Conservation (phyloP, 2,797 vertebrate genomes). For the Iguana delicatissima region DNA sequence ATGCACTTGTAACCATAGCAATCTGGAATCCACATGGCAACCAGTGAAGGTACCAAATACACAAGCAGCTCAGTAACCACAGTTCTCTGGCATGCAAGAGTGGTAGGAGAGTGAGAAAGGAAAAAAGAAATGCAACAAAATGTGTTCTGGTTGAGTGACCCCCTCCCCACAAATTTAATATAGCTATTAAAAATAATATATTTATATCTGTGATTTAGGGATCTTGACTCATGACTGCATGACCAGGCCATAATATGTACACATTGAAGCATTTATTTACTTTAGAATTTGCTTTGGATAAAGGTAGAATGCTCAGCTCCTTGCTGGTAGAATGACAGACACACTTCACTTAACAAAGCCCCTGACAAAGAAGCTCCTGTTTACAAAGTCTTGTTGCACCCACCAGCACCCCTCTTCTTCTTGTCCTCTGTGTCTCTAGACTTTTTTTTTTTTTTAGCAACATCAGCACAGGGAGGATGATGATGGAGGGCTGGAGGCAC, state of each 20-base stretch:
- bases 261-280: not conserved
- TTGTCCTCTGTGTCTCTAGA: too few relatives aligned
- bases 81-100: not conserved
- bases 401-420: too few relatives aligned
- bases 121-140: not conserved
- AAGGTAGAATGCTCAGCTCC: not conserved
- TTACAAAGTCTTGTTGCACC: too few relatives aligned
- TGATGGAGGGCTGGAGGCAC: too few relatives aligned
- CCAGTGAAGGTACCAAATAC: not conserved
- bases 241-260: not conserved
- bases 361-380: too few relatives aligned
- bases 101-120: not conserved
- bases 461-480: too few relatives aligned
- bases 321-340: constrained; percentile 14
- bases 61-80: not conserved
- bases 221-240: not conserved
- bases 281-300: constrained; percentile 31
- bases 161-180: not conserved
- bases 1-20: not conserved
- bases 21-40: not conserved
- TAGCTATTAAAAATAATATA: not conserved
- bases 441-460: too few relatives aligned
- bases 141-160: not conserved
- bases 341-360: too few relatives aligned
- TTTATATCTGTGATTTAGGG: not conserved